Evolutionary conservation across 2,888 invertebrate genomes (phyloP), one percentile per base, ranked within the genome.

Genomic region (Trimorus sp.): DNA sequence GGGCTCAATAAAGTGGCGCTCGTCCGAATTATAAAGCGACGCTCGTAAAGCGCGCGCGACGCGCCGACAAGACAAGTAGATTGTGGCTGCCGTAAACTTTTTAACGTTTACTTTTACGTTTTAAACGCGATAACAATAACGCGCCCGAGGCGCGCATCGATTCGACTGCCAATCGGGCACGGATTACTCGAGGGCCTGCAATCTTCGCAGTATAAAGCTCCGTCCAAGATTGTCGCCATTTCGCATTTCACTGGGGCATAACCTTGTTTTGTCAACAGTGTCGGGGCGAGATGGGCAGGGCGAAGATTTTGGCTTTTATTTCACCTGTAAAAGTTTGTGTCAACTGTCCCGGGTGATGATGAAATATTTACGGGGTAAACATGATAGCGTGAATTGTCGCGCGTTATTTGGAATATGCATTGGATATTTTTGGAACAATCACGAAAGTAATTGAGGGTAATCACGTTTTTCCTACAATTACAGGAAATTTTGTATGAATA

Each of bases 131-230:
- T 63, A 69, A 69, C 69, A 69, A 60, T 58, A 58, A 56, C 66
- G 54, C 75, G 75, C 78, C 71, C 53, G 1, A 6, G 42, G 40
- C 12, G 84, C 73, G 87, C 88, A 90, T 89, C 89, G 90, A 89
- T 89, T 90, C 87, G 87, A 86, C 85, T 85, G 85, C 86, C 88
- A 90, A 90, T 90, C 89, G 89, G 89, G 87, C 89, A 87, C 86
- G 87, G 88, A 89, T 90, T 89, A 89, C 86, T 85, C 85, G 85
- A 85, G 85, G 26, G 26, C 26, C 26, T 26, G 26, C 26, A 26
- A 26, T 26, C 26, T 26, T 26, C 26, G 26, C 26, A 26, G 4
- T 26, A 26, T 26, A 26, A 26, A 26, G 26, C 26, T 26, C 26
- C 26, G 26, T 26, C 26, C 26, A 26, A 26, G 26, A 26, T 26